Evolutionary conservation across 2,888 invertebrate species (phyloP).

Genomic region (Endomychus coccineus): DNA sequence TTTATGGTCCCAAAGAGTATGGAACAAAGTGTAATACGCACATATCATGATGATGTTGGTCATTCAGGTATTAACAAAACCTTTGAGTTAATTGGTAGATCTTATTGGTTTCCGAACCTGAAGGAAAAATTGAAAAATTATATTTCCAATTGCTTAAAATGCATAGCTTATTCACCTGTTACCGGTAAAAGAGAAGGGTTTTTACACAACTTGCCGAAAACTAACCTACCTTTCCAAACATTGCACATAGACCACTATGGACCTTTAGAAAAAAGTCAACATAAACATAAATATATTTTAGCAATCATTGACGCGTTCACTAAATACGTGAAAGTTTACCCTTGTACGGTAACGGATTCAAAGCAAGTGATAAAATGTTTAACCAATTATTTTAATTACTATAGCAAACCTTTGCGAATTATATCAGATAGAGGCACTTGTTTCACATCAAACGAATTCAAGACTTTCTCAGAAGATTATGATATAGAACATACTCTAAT

Average conservation of each 20-base stretch:
- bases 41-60: constrained; percentile 27
- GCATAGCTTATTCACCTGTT: constrained; percentile 22
- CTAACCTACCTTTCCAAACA: constrained; percentile 24
- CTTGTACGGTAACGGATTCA: constrained; percentile 20
- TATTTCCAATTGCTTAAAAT: constrained; percentile 28
- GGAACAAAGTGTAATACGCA: constrained; percentile 22
- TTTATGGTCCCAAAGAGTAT: constrained; percentile 15
- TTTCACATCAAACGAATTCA: constrained; percentile 26
- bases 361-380: constrained; percentile 20
- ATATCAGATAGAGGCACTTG: constrained; percentile 24
- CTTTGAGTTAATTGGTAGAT: constrained; percentile 21
- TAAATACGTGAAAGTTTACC: constrained; percentile 25
- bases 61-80: constrained; percentile 30
- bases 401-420: constrained; percentile 7
- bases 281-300: constrained; percentile 22
- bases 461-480: constrained; percentile 18
- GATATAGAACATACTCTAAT: constrained; percentile 8
- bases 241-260: constrained; percentile 30
- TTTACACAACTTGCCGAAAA: constrained; percentile 27
- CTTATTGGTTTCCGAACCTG: constrained; percentile 32
- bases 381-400: constrained; percentile 20
- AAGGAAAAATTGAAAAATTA: constrained; percentile 22
- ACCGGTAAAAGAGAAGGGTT: constrained; percentile 25
- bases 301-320: constrained; percentile 27
- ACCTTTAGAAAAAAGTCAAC: constrained; percentile 19